Evolutionary conservation across 2,888 invertebrate genomes (phyloP).

Genomic region (Oligia latruncula): DNA sequence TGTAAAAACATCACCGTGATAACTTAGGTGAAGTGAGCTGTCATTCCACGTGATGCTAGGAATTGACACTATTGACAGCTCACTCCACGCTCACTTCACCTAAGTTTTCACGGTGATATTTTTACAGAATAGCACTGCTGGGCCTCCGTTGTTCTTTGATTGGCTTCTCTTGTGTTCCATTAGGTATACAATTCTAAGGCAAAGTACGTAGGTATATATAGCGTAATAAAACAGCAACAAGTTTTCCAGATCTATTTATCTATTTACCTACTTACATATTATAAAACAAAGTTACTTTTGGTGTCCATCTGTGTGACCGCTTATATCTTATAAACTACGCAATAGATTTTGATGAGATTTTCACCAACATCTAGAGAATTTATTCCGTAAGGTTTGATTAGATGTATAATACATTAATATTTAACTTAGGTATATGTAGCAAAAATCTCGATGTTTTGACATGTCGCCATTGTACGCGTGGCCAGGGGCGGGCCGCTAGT

Average conservation of each 20-base stretch:
- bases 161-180: neutral
- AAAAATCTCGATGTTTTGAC: neutral
- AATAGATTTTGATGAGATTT: neutral
- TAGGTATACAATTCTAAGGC: neutral
- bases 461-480: neutral
- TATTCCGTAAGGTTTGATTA: neutral
- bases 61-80: no score
- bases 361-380: neutral
- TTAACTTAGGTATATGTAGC: neutral
- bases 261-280: neutral
- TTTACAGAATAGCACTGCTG: neutral
- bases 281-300: neutral
- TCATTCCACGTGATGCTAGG: no score
- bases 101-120: no score
- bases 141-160: no score
- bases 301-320: neutral
- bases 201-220: neutral
- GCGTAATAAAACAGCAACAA: neutral
- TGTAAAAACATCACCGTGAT: no score
- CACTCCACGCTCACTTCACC: no score
- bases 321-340: neutral
- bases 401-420: neutral
- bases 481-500: neutral
- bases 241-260: neutral
- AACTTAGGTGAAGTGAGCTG: no score